Evolutionary conservation across 2,113 vertebrate genomes (phyloP), one percentile per base, ranked within the genome.

Genomic region (Microtus ochrogaster): DNA sequence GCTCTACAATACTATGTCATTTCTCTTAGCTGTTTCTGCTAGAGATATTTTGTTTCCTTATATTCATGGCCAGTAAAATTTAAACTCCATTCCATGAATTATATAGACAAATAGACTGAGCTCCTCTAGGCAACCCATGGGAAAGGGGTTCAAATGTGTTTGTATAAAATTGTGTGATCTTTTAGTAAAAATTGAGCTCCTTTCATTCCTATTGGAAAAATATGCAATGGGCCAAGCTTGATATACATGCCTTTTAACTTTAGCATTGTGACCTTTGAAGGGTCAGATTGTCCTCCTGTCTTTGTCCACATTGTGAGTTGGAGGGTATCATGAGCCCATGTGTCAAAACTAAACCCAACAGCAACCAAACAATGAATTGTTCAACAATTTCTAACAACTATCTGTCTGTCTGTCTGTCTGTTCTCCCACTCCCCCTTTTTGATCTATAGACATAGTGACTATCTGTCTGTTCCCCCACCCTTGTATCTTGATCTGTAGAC

Each of bases 71-170:
- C 41, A 94, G 9, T 28, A 14, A 95, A 90, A 90, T 61, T 21
- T 39, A 94, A 26, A 91, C 58, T 55, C 24, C 49, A 26, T 44
- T 93, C 0, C 12, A 44, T 41, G 55, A 83, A 72, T 55, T 77
- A 0, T 87, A 30, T 39, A 26, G 36, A 10, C 1, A 8, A 55
- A 30, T 11, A 47, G n/a, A 41, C 26, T 72, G n/a, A 92, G 65
- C 9, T 49, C 21, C 39, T 63, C 14, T 2, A 36, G 49, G 9
- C 3, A 95, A 1, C 36, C 16, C 39, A 5, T 73, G 44, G 19
- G 86, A 91, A 95, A 94, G 81, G 39, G 26, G 30, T 93, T 95
- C 36, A 72, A 22, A 33, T 73, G n/a, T 91, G 39, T 72, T 82
- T 82, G 63, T 63, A 58, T 70, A 65, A n/a, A 63, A 30, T 88